Evolutionary conservation across 2,797 vertebrate genomes (phyloP), one percentile per base, ranked within the genome.

Genomic region (Manis crassicaudata): DNA sequence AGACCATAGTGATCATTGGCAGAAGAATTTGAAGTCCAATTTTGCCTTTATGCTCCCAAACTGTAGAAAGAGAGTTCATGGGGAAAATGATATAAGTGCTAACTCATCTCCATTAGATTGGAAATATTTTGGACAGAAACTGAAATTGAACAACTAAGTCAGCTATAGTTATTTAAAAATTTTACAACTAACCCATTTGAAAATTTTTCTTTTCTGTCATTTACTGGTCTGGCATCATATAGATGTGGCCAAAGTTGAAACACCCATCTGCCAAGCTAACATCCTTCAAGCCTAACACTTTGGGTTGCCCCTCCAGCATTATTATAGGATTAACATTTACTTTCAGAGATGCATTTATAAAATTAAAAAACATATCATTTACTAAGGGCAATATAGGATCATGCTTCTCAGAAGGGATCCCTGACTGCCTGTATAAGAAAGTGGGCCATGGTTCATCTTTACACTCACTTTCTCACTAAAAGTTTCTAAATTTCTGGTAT

Each of bases 181-280:
- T 87, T 37, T 90, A 12, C 12, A 79, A 12, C 5, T 35, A 77
- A 89, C 70, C 23, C 10, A 35, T 68, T 50, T 29, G 46, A 83
- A 83, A 72, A 63, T 17, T 72, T 80, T 85, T 75, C n/a, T 92
- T 56, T 68, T 56, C 25, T 92, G 32, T 63, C 43, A 21, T 79
- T 85, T 90, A 56, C 68, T 93, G 46, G 16, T 85, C 82, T 93
- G n/a, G 8, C 32, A 81, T 89, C n/a, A 29, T 29, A 85, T 75
- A 20, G 84, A 88, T 32, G 1, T 82, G 8, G 20, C 14, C 70
- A 58, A 72, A 72, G n/a, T 60, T 92, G 88, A 95, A 80, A 90
- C 8, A 68, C 27, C 86, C 20, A 84, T n/a, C 40, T 77, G 32
- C 58, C 60, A 87, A 43, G 85, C 23, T 70, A 75, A 43, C 29